A percentile compares a stretch with the other conserved stretches of the same genome.
phyloP scores from a whole-genome alignment of 2,113 vertebrate genomes.

The Prietella phreatophila region DNA sequence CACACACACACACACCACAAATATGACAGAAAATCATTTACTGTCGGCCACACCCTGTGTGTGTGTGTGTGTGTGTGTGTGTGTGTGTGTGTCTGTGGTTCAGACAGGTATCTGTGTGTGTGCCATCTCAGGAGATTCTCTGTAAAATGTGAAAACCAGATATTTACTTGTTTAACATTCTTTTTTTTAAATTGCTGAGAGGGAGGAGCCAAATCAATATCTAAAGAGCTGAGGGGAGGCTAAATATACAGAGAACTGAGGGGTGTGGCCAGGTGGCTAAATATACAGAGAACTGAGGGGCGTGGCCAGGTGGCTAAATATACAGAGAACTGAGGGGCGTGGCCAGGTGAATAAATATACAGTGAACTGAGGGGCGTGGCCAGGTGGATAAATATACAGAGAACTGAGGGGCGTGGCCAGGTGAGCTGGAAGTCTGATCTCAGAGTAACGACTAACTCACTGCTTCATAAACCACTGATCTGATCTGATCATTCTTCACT shows the following conservation, averaged over 20 bases:
- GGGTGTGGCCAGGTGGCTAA: background rate
- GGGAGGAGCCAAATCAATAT: background rate
- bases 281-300: background rate
- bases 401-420: background rate
- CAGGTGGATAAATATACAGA: background rate
- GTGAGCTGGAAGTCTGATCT: too few species aligned
- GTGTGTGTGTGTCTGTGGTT: slow-evolving; percentile 15
- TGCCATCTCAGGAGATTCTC: slow-evolving; percentile 7
- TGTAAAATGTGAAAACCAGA: slow-evolving; percentile 24
- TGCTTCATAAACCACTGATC: background rate
- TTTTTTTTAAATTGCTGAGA: too few species aligned
- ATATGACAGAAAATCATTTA: too few species aligned
- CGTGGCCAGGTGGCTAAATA: background rate
- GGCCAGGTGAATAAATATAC: background rate
- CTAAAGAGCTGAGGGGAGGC: too few species aligned
- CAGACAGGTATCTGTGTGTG: slow-evolving; percentile 9
- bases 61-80: slow-evolving; percentile 17
- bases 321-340: background rate
- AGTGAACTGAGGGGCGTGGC: too few species aligned
- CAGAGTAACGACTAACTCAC: background rate
- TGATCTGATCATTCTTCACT: background rate
- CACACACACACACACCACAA: background rate
- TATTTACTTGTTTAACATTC: slow-evolving; percentile 44
- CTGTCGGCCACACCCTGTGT: too few species aligned
- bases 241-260: background rate